Evolutionary conservation across 2,888 invertebrate genomes (phyloP).

Genomic region (Conomelus anceps): DNA sequence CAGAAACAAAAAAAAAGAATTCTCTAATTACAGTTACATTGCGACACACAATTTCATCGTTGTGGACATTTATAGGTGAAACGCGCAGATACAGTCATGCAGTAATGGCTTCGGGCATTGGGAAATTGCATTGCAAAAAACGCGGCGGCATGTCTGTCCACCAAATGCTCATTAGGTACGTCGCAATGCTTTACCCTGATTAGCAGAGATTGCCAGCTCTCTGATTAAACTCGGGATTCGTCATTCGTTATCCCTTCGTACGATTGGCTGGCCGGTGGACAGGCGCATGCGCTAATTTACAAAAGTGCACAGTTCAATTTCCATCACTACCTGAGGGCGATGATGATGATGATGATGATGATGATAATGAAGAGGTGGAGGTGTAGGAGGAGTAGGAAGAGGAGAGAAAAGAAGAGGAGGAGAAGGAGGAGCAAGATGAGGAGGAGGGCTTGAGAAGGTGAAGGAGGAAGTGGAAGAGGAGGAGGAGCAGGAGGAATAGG

Average conservation of each 20-base stretch:
- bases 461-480: not conserved
- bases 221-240: not conserved
- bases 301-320: not conserved
- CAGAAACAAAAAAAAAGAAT: too few species aligned
- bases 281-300: not conserved
- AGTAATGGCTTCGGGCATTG: not conserved
- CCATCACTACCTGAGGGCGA: not conserved
- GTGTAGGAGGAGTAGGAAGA: not conserved
- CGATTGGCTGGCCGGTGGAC: not conserved
- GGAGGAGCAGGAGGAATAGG: not conserved
- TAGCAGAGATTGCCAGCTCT: not conserved
- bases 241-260: not conserved
- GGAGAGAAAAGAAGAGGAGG: not conserved
- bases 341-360: too few species aligned
- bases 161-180: not conserved
- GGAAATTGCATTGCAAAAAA: not conserved
- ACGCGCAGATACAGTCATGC: not conserved
- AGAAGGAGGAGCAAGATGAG: not conserved
- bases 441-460: not conserved
- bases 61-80: too few species aligned
- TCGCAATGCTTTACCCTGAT: not conserved
- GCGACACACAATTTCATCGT: too few species aligned
- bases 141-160: not conserved
- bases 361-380: not conserved
- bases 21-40: too few species aligned